phyloP scores from a whole-genome alignment of 2,797 vertebrate species.

The Parotocinclus haroldoi region DNA sequence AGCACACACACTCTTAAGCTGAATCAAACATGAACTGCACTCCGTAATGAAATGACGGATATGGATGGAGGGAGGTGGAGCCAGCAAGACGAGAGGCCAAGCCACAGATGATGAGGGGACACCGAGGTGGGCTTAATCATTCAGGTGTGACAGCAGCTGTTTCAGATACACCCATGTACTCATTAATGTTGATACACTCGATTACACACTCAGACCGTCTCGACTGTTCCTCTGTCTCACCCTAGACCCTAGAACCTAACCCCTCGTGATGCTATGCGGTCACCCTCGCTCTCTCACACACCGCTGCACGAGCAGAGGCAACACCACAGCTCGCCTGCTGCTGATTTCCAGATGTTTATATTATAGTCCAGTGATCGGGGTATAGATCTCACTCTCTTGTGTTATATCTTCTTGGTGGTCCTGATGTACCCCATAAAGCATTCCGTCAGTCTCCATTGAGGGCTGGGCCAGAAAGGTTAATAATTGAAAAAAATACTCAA shows the following conservation, averaged over 20 bases:
- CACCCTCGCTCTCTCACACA: not conserved
- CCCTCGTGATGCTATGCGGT: not conserved
- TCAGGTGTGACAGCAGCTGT: not conserved
- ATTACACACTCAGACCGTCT: not conserved
- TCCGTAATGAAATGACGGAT: conserved; percentile 14
- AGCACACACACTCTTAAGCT: conserved; percentile 71
- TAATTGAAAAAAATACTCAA: no score
- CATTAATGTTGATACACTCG: not conserved
- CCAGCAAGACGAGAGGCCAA: not conserved
- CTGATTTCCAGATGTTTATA: no score
- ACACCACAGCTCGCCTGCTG: no score
- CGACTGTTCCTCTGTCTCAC: conserved; percentile 1
- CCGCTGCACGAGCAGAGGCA: not conserved
- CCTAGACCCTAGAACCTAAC: not conserved
- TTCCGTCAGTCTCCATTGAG: no score
- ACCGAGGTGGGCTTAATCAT: not conserved
- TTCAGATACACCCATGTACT: not conserved
- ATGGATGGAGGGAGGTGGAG: not conserved
- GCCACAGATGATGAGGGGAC: not conserved
- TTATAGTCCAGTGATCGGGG: no score
- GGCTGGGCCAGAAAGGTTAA: no score
- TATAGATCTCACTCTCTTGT: no score
- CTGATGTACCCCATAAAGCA: no score
- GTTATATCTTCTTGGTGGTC: no score
- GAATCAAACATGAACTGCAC: conserved; percentile 75